A percentile compares a stretch with the other conserved stretches of the same genome.
Evolutionary conservation across 2,113 vertebrate species (phyloP).

Genomic region (Larimichthys crocea): DNA sequence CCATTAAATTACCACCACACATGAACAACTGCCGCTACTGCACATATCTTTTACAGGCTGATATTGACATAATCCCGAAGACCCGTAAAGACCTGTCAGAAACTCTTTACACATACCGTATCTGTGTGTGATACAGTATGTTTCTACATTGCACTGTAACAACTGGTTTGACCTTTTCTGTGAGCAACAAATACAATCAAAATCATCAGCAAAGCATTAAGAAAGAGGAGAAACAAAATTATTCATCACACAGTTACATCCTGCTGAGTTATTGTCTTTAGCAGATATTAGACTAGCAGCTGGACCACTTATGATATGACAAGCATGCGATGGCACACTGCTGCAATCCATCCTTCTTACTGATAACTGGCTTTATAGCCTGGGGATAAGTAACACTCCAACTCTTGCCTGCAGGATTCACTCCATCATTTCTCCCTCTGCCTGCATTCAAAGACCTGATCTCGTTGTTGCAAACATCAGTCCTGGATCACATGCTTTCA

Average conservation of each 20-base stretch:
- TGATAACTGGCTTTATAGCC: conserved; percentile 27
- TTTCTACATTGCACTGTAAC: neutral
- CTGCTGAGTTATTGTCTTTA: conserved; percentile 34
- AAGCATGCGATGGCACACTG: neutral
- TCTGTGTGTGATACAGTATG: neutral
- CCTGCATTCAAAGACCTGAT: neutral
- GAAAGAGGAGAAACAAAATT: conserved; percentile 12
- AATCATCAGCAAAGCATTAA: conserved; percentile 27
- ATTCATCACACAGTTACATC: conserved; percentile 9
- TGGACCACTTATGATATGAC: conserved; percentile 14
- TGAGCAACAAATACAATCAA: conserved; percentile 29
- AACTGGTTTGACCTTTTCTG: conserved; percentile 12
- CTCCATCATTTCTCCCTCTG: conserved; percentile 13
- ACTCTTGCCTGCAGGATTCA: conserved; percentile 15
- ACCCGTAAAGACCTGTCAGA: neutral
- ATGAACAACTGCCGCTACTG: neutral
- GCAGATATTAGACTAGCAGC: conserved; percentile 11
- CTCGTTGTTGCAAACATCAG: neutral
- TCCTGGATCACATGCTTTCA: neutral
- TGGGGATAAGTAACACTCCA: neutral
- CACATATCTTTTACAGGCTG: neutral
- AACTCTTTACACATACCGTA: neutral
- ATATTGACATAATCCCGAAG: neutral
- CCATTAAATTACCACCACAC: neutral
- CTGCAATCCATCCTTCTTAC: conserved; percentile 23